Base-by-base conservation (phyloP, 2,113 vertebrate genomes). In the Myiagra hebetior region DNA sequence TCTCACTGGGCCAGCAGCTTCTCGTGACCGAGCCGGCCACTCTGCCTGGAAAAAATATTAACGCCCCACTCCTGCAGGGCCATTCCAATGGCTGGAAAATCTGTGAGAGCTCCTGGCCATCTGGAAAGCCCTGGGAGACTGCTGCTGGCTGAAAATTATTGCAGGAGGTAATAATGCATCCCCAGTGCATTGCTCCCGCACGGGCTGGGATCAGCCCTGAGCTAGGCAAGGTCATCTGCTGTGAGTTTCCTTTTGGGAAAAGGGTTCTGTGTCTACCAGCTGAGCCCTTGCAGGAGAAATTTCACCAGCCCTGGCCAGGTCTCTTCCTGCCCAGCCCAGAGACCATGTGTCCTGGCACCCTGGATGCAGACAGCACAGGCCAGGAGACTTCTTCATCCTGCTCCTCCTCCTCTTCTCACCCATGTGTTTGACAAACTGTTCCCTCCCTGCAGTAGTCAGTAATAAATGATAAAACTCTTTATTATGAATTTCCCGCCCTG, bases 141-240 rank as follows among this genome's bases (percentile, higher is more conserved):
- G 10, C 57, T 75, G 70, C 24, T 5, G 10, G 31, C 31, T 68
- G 41, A 53, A 24, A 59, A 44, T 56, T 6, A 13, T 21, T 16
- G 53, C 49, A n/a, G 70, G 59, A 76, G 49, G 44, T 16, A 31
- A 35, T 5, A 8, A 59, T 49, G 22, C 47, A 37, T 33, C 50
- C 87, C 1, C 2, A 11, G 57, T 1, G 5, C 17, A 7, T 7
- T 2, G 6, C 13, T 64, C 33, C 67, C 0, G 0, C 13, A 15
- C 9, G 16, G 46, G 8, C 41, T 3, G 2, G 35, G 27, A 21
- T 69, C 73, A 85, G 53, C 59, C 57, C 56, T 16, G 41, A 67
- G 65, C 70, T 53, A 31, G 23, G 30, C 35, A 37, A 35, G 30
- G 75, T 72, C 46, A 9, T 11, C 31, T 24, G 11, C 3, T 23